Evolutionary conservation across 2,797 vertebrate species (phyloP).

Genomic region (Hippocampus kuda): DNA sequence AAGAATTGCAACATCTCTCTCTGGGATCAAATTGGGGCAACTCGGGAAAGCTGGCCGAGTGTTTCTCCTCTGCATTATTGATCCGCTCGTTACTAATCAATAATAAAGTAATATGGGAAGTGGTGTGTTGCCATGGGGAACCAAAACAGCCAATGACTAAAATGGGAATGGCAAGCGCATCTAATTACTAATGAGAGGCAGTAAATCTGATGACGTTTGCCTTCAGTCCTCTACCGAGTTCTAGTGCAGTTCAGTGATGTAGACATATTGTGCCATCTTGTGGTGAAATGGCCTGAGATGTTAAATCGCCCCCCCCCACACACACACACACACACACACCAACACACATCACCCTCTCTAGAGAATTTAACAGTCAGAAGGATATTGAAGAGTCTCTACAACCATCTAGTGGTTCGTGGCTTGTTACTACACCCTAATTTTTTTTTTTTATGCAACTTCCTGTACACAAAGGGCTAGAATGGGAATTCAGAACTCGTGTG

Average conservation of each 20-base stretch:
- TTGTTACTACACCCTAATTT: slow-evolving; percentile 11
- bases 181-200: slow-evolving; percentile 56
- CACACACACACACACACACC: too few species aligned
- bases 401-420: slow-evolving; percentile 49
- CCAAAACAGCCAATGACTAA: slow-evolving; percentile 45
- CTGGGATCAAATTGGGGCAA: slow-evolving; percentile 31
- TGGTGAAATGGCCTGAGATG: not conserved
- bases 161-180: slow-evolving; percentile 41
- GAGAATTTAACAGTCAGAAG: not conserved
- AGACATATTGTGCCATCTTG: too few species aligned
- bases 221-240: slow-evolving; percentile 42
- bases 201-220: slow-evolving; percentile 32
- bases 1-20: not conserved
- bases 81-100: slow-evolving; percentile 38
- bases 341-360: too few species aligned
- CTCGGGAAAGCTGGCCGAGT: slow-evolving; percentile 19
- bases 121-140: slow-evolving; percentile 35
- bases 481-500: not conserved
- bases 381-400: slow-evolving; percentile 17
- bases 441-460: not conserved
- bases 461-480: slow-evolving; percentile 12
- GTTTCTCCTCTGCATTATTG: slow-evolving; percentile 25
- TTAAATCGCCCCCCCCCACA: too few species aligned
- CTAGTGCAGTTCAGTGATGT: slow-evolving; percentile 13
- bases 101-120: slow-evolving; percentile 45